A percentile compares a stretch with the other conserved stretches of the same genome.
Conservation (phyloP, 2,888 invertebrate genomes). For the Labia minor region DNA sequence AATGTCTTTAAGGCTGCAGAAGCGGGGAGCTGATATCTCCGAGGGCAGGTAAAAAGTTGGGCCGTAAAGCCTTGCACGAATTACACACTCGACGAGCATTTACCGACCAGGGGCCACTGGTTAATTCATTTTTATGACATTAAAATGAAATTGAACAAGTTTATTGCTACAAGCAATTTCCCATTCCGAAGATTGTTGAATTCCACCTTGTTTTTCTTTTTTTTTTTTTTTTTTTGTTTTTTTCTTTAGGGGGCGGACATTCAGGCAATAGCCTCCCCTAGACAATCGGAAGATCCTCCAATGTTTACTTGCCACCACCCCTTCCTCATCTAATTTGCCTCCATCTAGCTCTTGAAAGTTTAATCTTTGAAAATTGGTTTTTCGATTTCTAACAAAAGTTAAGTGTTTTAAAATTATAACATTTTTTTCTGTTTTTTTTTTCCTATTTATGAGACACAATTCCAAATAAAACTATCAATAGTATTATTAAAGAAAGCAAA, state of each 20-base stretch:
- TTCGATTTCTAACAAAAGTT: too few species aligned
- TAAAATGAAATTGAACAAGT: constrained; percentile 13
- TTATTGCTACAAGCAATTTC: constrained; percentile 6
- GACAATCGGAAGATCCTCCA: background rate
- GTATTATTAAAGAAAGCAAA: too few species aligned
- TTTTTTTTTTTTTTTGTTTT: too few species aligned
- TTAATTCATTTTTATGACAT: constrained; percentile 13
- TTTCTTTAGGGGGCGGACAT: constrained; percentile 14
- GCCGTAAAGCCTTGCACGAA: constrained; percentile 13
- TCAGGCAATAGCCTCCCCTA: too few species aligned
- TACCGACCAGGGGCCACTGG: background rate
- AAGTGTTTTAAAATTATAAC: too few species aligned
- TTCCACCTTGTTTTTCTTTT: constrained; percentile 8
- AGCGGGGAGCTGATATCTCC: background rate
- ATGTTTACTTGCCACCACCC: background rate
- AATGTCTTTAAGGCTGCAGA: background rate
- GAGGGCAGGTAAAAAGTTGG: constrained; percentile 13
- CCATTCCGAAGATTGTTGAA: constrained; percentile 1
- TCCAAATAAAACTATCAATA: too few species aligned
- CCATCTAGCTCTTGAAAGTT: constrained; percentile 15
- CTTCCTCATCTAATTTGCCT: too few species aligned
- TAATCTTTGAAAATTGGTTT: too few species aligned
- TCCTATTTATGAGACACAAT: too few species aligned
- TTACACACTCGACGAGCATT: constrained; percentile 6
- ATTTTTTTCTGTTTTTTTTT: too few species aligned